phyloP scores from a whole-genome alignment of 2,113 vertebrate species.

The Eonycteris spelaea region DNA sequence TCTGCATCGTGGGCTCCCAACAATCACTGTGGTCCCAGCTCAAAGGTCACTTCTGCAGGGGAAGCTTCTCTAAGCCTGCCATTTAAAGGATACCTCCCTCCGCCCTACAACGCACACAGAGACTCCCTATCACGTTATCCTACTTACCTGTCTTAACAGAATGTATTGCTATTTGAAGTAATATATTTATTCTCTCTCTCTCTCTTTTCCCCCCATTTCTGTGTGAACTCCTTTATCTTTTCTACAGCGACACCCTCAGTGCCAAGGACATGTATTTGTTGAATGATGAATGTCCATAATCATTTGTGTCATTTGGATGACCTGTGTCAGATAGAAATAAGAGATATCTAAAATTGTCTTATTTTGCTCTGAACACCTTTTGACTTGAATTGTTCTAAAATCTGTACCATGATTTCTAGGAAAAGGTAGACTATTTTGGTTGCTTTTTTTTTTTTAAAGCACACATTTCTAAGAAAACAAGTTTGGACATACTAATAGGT shows the following conservation, averaged over 20 bases:
- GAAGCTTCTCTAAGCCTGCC: background rate
- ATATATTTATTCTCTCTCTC: background rate
- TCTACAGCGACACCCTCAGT: background rate
- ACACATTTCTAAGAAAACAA: background rate
- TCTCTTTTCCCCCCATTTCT: background rate
- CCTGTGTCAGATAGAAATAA: background rate
- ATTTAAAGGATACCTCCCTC: background rate
- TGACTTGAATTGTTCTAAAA: background rate
- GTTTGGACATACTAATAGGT: background rate
- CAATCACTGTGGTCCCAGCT: background rate
- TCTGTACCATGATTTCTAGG: background rate
- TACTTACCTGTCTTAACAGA: background rate
- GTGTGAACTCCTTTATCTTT: background rate
- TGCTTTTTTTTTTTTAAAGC: background rate
- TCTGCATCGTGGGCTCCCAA: background rate
- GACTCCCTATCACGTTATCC: background rate
- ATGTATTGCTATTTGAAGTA: background rate
- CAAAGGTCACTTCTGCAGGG: background rate
- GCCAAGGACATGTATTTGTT: background rate
- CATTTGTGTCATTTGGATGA: background rate
- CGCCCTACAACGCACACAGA: background rate
- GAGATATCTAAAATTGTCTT: background rate
- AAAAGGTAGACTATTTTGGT: conserved; percentile 1
- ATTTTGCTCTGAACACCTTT: background rate
- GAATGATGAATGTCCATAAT: background rate